Conservation (phyloP, 2,113 vertebrate species). For the Pardalotus punctatus region DNA sequence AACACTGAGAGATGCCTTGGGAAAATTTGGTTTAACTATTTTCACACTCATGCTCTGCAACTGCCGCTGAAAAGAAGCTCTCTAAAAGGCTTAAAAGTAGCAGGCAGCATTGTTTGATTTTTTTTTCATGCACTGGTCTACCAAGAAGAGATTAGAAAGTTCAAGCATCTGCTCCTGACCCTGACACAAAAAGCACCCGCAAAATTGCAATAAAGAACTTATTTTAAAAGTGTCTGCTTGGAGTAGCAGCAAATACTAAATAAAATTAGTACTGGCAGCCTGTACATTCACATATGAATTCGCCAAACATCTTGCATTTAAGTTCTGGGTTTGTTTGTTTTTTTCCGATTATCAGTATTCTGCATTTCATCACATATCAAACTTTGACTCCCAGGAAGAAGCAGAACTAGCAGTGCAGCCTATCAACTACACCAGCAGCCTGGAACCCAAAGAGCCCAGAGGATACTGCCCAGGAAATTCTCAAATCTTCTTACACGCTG, state of each 20-base stretch:
- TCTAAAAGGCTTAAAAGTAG: not conserved
- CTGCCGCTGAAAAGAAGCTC: not conserved
- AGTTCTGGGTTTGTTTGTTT: not conserved
- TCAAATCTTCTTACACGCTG: not conserved
- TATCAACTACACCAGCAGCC: not conserved
- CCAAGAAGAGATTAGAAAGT: not conserved
- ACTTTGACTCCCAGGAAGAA: not conserved
- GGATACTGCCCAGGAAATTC: not conserved
- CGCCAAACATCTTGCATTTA: not conserved
- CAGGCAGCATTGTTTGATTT: not conserved
- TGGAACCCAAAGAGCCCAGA: not conserved
- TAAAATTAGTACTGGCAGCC: not conserved
- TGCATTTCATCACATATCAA: not conserved
- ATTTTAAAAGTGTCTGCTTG: not conserved
- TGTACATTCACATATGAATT: not conserved
- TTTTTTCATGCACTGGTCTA: not conserved
- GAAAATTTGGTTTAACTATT: not conserved
- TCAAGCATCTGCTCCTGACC: not conserved
- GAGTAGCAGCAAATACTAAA: not conserved
- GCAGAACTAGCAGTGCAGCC: not conserved
- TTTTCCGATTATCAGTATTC: not conserved
- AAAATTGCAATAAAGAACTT: not conserved
- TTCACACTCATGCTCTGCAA: not conserved
- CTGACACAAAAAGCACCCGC: not conserved
- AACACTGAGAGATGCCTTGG: not conserved